Evolutionary conservation across 2,888 invertebrate species (phyloP).

Genomic region (Andrena praecox): DNA sequence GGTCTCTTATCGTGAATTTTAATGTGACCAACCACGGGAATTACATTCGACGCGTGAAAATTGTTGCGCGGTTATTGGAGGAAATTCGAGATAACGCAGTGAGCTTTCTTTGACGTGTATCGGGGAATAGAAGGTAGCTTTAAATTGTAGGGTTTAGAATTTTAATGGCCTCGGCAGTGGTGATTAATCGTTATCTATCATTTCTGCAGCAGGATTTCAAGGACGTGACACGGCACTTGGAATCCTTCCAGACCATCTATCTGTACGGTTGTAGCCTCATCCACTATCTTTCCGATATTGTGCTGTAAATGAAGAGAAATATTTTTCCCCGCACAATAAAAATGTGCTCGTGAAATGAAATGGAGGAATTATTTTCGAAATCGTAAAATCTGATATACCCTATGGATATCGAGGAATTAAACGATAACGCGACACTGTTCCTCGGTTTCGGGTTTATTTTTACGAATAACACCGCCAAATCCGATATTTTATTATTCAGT

Average conservation of each 20-base stretch:
- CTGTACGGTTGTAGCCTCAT: not conserved
- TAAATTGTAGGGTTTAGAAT: constrained; percentile 16
- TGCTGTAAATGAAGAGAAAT: not conserved
- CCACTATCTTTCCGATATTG: not conserved
- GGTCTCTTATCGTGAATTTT: constrained; percentile 5
- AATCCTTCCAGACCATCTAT: constrained; percentile 3
- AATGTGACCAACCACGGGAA: not conserved
- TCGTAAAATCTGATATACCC: not conserved
- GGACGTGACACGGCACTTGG: not conserved
- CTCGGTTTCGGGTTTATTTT: not conserved
- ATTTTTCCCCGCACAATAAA: not conserved
- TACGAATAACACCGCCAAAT: not conserved
- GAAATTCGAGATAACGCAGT: not conserved
- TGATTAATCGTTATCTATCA: constrained; percentile 35
- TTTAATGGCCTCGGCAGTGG: constrained; percentile 19
- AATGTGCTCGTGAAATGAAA: not conserved
- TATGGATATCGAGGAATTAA: not conserved
- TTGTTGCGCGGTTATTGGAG: not conserved
- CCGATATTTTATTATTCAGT: too few species aligned
- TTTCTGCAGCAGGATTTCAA: not conserved
- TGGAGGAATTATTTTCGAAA: not conserved
- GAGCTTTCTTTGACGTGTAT: not conserved
- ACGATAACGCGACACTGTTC: not conserved
- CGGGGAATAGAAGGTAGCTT: not conserved
- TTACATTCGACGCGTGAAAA: constrained; percentile 1